These are phyloP conservation scores for Burhinus bistriatus DNA, from an alignment of 2,113 vertebrate genomes.

Conservation along the genomic window DNA sequence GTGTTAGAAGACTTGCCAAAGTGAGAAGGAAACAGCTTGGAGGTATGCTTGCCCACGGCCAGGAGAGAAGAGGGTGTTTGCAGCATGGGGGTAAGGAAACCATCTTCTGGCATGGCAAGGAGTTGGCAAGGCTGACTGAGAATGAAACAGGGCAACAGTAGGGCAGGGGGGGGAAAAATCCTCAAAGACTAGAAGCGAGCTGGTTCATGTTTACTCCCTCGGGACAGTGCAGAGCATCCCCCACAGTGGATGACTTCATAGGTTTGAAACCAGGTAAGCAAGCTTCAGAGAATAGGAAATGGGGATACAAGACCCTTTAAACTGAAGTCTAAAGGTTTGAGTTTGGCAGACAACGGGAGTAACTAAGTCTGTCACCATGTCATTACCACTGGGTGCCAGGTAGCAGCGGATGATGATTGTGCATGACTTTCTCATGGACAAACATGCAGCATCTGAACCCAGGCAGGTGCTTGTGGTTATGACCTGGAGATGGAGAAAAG, in stretches of 20 bases:
- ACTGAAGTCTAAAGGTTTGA: background rate
- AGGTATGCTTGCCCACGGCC: background rate
- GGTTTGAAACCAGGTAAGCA: background rate
- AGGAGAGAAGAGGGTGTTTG: background rate
- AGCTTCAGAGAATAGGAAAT: background rate
- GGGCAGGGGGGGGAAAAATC: background rate
- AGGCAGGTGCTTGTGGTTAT: background rate
- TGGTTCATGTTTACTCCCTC: conserved; percentile 4
- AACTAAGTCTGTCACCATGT: background rate
- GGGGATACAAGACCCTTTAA: background rate
- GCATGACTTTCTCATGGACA: background rate
- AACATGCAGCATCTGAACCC: background rate
- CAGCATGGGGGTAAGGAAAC: background rate
- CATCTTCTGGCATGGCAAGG: background rate
- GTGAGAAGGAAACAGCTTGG: background rate
- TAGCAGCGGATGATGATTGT: background rate
- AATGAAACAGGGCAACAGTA: conserved; percentile 29
- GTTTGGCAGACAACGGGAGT: background rate
- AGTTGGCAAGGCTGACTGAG: conserved; percentile 10
- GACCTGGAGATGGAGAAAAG: background rate
- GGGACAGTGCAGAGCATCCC: conserved; percentile 2
- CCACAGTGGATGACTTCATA: conserved; percentile 3
- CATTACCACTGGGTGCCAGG: background rate
- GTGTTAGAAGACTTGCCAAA: background rate
- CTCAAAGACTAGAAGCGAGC: conserved; percentile 9